A percentile compares a stretch with the other conserved stretches of the same genome.
phyloP scores from a whole-genome alignment of 2,888 invertebrate species.

The Diarsia rubi region DNA sequence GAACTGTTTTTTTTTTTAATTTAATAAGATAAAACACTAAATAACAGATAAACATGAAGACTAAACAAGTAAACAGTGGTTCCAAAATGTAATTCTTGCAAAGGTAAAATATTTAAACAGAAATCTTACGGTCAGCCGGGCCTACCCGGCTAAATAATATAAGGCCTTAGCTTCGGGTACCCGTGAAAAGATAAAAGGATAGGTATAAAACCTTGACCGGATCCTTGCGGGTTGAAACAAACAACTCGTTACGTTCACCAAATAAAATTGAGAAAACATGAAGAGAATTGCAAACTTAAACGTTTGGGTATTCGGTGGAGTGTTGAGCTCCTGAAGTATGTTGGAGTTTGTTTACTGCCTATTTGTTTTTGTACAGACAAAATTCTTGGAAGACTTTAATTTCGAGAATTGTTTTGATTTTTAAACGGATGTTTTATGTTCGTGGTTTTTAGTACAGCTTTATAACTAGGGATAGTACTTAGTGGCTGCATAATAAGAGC shows the following conservation, averaged over 20 bases:
- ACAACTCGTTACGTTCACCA: slow-evolving; percentile 23
- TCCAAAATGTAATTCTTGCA: slow-evolving; percentile 11
- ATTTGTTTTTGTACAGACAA: not conserved
- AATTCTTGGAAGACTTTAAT: not conserved
- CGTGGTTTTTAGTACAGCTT: too few relatives aligned
- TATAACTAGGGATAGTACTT: too few relatives aligned
- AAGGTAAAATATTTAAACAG: slow-evolving; percentile 47
- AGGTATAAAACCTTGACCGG: slow-evolving; percentile 20
- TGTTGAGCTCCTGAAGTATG: slow-evolving; percentile 2
- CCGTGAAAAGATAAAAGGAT: slow-evolving; percentile 52
- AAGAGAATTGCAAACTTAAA: slow-evolving; percentile 19
- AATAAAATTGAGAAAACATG: slow-evolving; percentile 31
- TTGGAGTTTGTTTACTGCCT: not conserved
- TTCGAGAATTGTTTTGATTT: not conserved
- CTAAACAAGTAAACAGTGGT: not conserved
- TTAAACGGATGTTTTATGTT: too few relatives aligned
- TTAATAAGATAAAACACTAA: not conserved
- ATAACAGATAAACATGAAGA: slow-evolving; percentile 4
- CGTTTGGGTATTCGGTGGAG: slow-evolving; percentile 6
- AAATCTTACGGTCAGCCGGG: slow-evolving; percentile 35
- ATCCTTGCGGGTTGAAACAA: slow-evolving; percentile 27
- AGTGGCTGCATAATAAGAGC: too few relatives aligned
- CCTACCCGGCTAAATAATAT: slow-evolving; percentile 49
- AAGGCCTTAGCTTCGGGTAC: slow-evolving; percentile 18
- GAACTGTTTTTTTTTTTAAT: too few relatives aligned